A percentile compares a stretch with the other conserved stretches of the same genome.
Conservation (phyloP, 2,113 vertebrate species). For the Pteronura brasiliensis region DNA sequence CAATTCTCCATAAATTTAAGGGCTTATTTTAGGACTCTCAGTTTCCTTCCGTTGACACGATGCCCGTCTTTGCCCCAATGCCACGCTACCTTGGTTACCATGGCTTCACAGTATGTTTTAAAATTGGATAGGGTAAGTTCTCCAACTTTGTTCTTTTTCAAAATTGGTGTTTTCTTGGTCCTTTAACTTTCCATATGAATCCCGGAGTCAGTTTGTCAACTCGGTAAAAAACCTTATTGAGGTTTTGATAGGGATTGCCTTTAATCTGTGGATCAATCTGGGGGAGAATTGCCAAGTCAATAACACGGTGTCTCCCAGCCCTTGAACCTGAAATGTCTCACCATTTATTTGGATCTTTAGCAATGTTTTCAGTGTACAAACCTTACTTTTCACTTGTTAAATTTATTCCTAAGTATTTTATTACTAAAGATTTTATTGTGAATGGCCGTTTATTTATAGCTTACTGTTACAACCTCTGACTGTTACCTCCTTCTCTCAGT, state of each 20-base stretch:
- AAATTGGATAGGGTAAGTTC: not conserved
- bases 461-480: not conserved
- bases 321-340: not conserved
- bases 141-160: not conserved
- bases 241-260: not conserved
- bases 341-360: not conserved
- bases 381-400: not conserved
- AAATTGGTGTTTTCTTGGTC: not conserved
- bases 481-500: not conserved
- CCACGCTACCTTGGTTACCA: not conserved
- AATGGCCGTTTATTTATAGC: not conserved
- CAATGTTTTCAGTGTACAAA: not conserved
- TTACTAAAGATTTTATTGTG: not conserved
- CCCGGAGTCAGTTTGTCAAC: conserved; percentile 10
- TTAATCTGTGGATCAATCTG: not conserved
- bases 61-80: not conserved
- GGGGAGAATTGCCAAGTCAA: not conserved
- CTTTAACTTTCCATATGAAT: not conserved
- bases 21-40: not conserved
- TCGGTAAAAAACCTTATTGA: not conserved
- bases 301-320: not conserved
- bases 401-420: not conserved
- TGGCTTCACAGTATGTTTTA: not conserved
- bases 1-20: not conserved
- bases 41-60: not conserved